A percentile compares a stretch with the other conserved stretches of the same genome.
Conservation (phyloP, 1,140 invertebrate genomes). For the Parapsyche elsis region DNA sequence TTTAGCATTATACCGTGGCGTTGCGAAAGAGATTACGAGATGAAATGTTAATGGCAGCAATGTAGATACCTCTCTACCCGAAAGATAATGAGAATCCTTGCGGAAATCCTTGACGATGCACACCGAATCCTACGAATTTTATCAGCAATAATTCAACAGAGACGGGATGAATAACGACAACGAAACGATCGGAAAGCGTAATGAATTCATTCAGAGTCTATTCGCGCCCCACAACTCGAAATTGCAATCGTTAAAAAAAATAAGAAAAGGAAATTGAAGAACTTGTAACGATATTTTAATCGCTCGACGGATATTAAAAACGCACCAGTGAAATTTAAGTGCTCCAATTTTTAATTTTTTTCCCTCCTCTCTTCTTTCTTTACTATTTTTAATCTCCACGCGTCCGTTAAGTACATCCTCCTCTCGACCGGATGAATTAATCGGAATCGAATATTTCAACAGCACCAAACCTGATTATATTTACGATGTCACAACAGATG, state of each 20-base stretch:
- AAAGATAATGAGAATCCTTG: neutral
- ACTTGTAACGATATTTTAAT: too few species aligned
- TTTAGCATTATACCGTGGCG: neutral
- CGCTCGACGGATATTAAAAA: too few species aligned
- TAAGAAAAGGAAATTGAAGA: too few species aligned
- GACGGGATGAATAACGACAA: constrained; percentile 8
- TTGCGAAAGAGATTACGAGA: neutral
- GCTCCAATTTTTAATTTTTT: neutral
- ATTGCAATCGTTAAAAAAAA: too few species aligned
- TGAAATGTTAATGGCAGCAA: neutral
- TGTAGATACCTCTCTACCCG: neutral
- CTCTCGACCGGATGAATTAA: constrained; percentile 2
- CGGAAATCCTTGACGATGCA: neutral
- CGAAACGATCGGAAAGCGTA: neutral
- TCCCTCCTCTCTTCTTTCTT: neutral
- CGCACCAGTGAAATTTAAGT: too few species aligned
- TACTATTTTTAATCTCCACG: neutral
- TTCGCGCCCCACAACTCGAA: neutral
- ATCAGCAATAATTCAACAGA: constrained; percentile 31
- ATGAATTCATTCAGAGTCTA: constrained; percentile 1
- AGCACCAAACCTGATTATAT: constrained; percentile 4
- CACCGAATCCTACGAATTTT: neutral
- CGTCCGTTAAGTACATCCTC: constrained; percentile 11
- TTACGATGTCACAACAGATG: constrained; percentile 7
- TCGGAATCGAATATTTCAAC: neutral